Base-by-base conservation (phyloP, 2,888 invertebrate species). In the Entomobrya multifasciata region DNA sequence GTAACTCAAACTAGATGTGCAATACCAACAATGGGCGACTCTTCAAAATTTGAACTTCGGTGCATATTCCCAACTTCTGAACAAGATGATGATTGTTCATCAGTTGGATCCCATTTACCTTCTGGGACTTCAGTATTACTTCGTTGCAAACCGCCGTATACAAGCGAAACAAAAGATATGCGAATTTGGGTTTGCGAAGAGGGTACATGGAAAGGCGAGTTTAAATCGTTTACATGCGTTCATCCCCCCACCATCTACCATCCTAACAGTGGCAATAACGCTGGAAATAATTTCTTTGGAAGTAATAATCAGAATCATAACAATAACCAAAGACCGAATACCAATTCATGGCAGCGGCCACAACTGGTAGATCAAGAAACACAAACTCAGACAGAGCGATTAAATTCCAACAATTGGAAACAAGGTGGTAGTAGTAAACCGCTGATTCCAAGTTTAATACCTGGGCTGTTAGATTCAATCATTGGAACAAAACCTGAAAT, bases 151-250 rank as follows among this genome's bases (percentile, higher is more conserved):
- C 60, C 82, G 3, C 88, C 88, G 0, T 88, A 47, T 17, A 17
- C 55, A 1, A 78, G 22, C 30, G 60, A 62, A 44, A 44, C 47
- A 1, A 83, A 83, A 3, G 65, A 82, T 2, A 22, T 60, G 8
- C 41, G 82, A 13, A 30, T 70, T 17, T 88, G 88, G 88, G 49
- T 47, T 11, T 88, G 88, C 36, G 57, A 86, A 30, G 76, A 83
- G 0, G 88, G 88, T 0, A 10, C 10, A 13, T 88, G 88, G 88
- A 74, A 67, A 30, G 88, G 88, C 22, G 86, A 86, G 13, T 86
- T 88, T n/a, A 82, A 82, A 70, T 1, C 78, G 3, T 52, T 85
- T 85, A n/a, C 27, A 8, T 85, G 85, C 22, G 77, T 27, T 44
- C 60, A 60, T 60, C 30, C 60, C 1, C 57, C 57, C 6, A 57